Conservation (phyloP, 2,797 vertebrate genomes). For the Pangasius larnaudii region DNA sequence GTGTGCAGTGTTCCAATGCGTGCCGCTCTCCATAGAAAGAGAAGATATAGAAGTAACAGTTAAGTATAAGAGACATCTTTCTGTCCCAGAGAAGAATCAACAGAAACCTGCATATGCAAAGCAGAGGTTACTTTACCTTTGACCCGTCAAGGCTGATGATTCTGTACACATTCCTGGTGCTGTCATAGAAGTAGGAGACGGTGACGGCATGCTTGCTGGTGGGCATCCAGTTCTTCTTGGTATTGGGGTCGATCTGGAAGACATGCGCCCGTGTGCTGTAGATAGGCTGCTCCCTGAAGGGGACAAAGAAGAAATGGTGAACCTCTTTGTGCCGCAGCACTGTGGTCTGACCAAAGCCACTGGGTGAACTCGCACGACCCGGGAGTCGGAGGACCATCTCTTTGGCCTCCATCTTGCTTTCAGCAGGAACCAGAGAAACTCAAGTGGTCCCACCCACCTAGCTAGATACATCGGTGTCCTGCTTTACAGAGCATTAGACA, state of each 20-base stretch:
- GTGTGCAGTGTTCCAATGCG: not conserved
- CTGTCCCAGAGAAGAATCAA: not conserved
- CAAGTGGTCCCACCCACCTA: conserved; percentile 45
- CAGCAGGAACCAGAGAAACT: conserved; percentile 29
- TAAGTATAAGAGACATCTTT: conserved; percentile 33
- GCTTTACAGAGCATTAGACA: conserved; percentile 52
- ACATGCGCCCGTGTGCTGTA: conserved; percentile 98
- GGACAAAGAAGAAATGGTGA: conserved; percentile 79
- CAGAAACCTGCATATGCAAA: conserved; percentile 2
- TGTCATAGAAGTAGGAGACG: conserved; percentile 99
- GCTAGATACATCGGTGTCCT: conserved; percentile 54
- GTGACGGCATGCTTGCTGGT: conserved; percentile 99
- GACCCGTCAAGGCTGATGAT: conserved; percentile 99
- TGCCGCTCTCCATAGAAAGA: not conserved
- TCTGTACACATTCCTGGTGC: conserved; percentile 97
- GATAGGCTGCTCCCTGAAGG: conserved; percentile 95
- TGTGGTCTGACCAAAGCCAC: conserved; percentile 69
- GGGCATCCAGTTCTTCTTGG: conserved; percentile 99
- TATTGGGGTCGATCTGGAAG: conserved; percentile 99
- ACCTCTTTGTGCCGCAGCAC: conserved; percentile 76
- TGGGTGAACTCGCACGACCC: conserved; percentile 69
- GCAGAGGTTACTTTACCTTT: conserved; percentile 80
- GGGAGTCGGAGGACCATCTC: conserved; percentile 75
- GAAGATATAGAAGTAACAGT: not conserved
- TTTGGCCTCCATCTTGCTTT: conserved; percentile 71